Base-by-base conservation (phyloP, 2,888 invertebrate genomes). In the Tenthredo distinguenda region DNA sequence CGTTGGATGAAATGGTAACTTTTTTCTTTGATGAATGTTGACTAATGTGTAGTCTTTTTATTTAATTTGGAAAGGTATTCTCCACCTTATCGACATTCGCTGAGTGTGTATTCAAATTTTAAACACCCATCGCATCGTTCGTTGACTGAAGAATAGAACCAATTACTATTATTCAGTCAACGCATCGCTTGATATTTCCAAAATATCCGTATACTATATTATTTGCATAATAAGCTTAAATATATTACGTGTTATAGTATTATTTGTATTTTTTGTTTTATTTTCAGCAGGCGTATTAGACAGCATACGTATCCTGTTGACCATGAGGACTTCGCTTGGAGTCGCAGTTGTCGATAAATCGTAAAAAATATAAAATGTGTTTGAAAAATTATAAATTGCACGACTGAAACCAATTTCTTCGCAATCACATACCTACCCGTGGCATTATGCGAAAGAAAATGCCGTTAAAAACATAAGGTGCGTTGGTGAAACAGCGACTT, bases 31-130 rank as follows among this genome's bases (percentile, higher is more conserved):
- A 34, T 34, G 1, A 74, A n/a, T 43, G 40, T 40, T 21, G 50
- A 5, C 5, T 50, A n/a, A 18, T 6, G 5, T 50, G 6, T 50
- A 5, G 50, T n/a, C 1, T 18, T 50, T n/a, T 50, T 18, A 18
- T 50, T 50, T 1, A 12, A 12, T 21, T 43, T 43, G 9, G 1
- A 43, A 9, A n/a, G 21, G 21, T 74, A 40, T 21, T 26, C 1
- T 10, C 26, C 12, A 43, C 43, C 6, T 21, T 43, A 74, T 43
- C 43, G 72, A 72, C 72, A 21, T n/a, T 2, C 10, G 40, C 2
- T 4, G 74, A 40, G 74, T n/a, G 4, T 21, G 43, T 74, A 43
- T 74, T 74, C 21, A 74, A 74, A 68, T 68, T 12, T 68, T 62
- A 26, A 62, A 21, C 10, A 26, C 10, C 26, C 21, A 10, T n/a